A percentile compares a stretch with the other conserved stretches of the same genome.
Evolutionary conservation across 64 coral and sea anemone species (phyloP).

Genomic region (Stichodactyla helianthus): DNA sequence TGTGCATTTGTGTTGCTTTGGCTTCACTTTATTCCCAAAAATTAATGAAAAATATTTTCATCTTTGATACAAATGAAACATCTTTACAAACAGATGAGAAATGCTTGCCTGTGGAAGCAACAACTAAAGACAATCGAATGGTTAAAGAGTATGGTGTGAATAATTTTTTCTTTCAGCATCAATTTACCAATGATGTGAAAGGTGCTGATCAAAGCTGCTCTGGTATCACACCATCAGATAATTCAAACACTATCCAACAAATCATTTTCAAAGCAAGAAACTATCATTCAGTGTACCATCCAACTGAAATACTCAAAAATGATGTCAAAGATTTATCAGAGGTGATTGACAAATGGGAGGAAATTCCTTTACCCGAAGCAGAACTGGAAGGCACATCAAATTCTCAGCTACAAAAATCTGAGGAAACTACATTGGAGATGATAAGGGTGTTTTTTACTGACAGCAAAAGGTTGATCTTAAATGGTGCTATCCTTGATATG

Average conservation of each 20-base stretch:
- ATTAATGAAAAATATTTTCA: neutral
- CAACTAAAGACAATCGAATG: neutral
- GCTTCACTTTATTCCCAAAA: neutral
- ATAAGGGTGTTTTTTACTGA: neutral
- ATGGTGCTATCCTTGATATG: neutral
- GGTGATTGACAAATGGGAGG: conserved; percentile 34
- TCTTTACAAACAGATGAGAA: neutral
- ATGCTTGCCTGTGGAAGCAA: neutral
- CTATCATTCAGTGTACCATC: conserved; percentile 73
- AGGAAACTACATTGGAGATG: neutral
- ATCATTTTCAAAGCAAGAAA: conserved; percentile 10
- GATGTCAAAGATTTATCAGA: conserved; percentile 21
- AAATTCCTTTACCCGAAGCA: conserved; percentile 54
- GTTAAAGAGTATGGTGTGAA: neutral
- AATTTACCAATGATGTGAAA: neutral
- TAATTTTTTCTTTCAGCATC: neutral
- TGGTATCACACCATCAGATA: neutral
- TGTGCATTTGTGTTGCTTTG: conserved; percentile 69
- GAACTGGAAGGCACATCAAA: neutral
- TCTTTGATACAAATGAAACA: neutral
- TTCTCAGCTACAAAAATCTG: neutral
- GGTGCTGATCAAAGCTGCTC: neutral
- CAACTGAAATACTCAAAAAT: conserved; percentile 42
- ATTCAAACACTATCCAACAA: neutral
- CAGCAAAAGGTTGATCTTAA: neutral